A percentile compares a stretch with the other conserved stretches of the same genome.
Evolutionary conservation across 2,113 vertebrate genomes (phyloP).

Genomic region (Passerina amoena): DNA sequence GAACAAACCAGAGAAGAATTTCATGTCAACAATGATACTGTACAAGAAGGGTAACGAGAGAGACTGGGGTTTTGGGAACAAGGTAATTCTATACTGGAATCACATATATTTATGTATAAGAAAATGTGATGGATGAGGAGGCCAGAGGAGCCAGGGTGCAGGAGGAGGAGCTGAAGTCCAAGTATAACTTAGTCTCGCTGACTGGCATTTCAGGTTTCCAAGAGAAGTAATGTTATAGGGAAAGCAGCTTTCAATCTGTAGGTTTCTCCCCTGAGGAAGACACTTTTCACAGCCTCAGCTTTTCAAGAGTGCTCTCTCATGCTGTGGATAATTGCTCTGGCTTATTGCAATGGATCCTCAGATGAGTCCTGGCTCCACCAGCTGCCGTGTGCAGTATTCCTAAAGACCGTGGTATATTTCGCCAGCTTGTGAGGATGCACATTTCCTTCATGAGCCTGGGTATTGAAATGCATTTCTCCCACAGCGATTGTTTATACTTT

Average conservation of each 20-base stretch:
- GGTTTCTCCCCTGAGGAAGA: not conserved
- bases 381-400: not conserved
- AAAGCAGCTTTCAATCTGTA: not conserved
- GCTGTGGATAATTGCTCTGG: not conserved
- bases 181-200: not conserved
- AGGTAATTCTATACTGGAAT: not conserved
- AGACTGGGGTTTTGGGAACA: not conserved
- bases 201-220: not conserved
- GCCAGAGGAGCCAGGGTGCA: not conserved
- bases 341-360: not conserved
- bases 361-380: not conserved
- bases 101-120: not conserved
- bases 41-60: not conserved
- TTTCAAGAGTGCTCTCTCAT: not conserved
- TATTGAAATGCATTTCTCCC: not conserved
- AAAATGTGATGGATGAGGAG: not conserved
- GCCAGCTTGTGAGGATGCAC: not conserved
- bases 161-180: not conserved
- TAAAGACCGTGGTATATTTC: not conserved
- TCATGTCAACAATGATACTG: not conserved
- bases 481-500: not conserved
- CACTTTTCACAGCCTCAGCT: not conserved
- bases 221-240: not conserved
- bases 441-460: not conserved
- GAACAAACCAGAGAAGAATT: not conserved